Evolutionary conservation across 2,797 vertebrate species (phyloP).

Genomic region (Esox lucius): DNA sequence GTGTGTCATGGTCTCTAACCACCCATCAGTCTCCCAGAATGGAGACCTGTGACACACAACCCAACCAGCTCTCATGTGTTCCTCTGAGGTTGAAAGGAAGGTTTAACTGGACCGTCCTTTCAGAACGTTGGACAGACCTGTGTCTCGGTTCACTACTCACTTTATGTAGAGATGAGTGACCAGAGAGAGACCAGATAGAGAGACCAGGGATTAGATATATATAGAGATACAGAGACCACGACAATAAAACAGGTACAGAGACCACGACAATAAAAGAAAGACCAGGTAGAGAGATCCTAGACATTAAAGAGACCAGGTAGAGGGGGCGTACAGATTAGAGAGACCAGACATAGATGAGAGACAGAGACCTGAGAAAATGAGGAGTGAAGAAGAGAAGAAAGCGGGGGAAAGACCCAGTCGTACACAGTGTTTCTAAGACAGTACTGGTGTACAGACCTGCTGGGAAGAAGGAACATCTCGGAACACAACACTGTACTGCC

Average conservation of each 20-base stretch:
- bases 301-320: no score
- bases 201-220: neutral
- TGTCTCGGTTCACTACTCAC: neutral
- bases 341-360: no score
- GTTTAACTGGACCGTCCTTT: neutral
- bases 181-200: conserved; percentile 28
- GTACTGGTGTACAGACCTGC: neutral
- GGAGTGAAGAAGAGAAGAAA: neutral
- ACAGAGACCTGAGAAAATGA: neutral
- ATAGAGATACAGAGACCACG: no score
- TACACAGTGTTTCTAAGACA: neutral
- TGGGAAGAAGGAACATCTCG: neutral
- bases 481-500: neutral
- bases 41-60: conserved; percentile 24
- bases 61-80: neutral
- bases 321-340: no score
- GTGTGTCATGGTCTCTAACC: conserved; percentile 64
- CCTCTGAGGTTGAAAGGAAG: neutral
- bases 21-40: conserved; percentile 67
- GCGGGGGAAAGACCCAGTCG: neutral
- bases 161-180: conserved; percentile 21
- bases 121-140: neutral
- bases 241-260: no score
- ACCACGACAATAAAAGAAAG: no score
- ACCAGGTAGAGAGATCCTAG: no score